phyloP scores from a whole-genome alignment of 2,797 vertebrate genomes.

The Diglossa cyanea region DNA sequence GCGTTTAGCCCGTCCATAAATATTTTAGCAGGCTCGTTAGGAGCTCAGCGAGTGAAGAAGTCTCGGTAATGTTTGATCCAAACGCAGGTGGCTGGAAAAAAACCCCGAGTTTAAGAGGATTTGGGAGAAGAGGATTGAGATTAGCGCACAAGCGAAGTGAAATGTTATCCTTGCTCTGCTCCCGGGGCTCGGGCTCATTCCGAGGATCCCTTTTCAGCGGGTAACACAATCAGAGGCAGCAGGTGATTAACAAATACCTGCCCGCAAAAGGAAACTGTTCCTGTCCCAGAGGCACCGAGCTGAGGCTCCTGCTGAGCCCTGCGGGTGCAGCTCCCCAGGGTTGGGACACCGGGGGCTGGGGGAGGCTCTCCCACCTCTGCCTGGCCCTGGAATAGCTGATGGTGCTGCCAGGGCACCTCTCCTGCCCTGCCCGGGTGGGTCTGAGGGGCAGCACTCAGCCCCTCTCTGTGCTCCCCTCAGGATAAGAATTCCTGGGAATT shows the following conservation, averaged over 20 bases:
- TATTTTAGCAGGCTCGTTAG: neutral
- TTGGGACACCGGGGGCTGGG: neutral
- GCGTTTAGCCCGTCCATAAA: neutral
- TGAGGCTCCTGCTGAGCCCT: neutral
- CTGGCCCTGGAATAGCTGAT: rapidly evolving
- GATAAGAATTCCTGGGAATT: neutral
- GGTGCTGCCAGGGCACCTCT: neutral
- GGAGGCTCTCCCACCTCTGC: neutral
- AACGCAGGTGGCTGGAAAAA: neutral
- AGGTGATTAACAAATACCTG: slow-evolving; percentile 27
- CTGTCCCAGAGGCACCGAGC: neutral
- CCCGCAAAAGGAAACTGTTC: neutral
- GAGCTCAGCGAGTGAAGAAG: neutral
- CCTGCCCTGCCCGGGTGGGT: neutral
- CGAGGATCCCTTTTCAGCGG: neutral
- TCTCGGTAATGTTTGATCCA: neutral
- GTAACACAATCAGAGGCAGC: slow-evolving; percentile 23
- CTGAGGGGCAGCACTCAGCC: neutral
- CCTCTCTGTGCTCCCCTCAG: neutral
- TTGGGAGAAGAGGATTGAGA: neutral
- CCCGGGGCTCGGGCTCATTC: neutral
- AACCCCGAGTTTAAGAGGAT: slow-evolving; percentile 14
- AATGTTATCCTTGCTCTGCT: slow-evolving; percentile 34
- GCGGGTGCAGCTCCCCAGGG: neutral
- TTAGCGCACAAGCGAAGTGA: neutral